Evolutionary conservation across 2,113 vertebrate genomes (phyloP).

Genomic region (Desmodus rotundus): DNA sequence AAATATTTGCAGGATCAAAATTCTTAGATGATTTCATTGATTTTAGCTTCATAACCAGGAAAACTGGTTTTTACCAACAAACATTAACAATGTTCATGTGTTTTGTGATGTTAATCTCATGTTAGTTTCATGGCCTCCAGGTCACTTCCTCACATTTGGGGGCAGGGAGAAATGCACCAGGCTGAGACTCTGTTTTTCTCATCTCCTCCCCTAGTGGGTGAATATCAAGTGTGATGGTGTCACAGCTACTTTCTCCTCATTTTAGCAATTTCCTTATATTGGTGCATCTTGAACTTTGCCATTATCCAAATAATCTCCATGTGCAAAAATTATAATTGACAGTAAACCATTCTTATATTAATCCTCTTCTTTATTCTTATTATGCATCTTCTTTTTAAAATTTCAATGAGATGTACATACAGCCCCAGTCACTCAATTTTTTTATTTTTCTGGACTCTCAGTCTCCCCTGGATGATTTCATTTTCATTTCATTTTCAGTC

Average conservation of each 20-base stretch:
- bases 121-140: not conserved
- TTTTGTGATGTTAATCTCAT: not conserved
- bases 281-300: not conserved
- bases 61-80: not conserved
- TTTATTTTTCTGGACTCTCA: not conserved
- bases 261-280: not conserved
- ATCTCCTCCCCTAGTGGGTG: accelerated
- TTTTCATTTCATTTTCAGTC: not conserved
- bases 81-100: not conserved
- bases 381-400: not conserved
- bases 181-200: not conserved
- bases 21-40: not conserved
- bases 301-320: not conserved
- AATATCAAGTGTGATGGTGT: too few species aligned
- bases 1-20: not conserved
- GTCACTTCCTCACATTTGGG: not conserved
- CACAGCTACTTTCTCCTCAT: not conserved
- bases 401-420: not conserved
- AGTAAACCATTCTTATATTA: not conserved
- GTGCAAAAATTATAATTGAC: not conserved
- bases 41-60: not conserved
- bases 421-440: not conserved
- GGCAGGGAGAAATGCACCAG: not conserved
- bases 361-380: not conserved
- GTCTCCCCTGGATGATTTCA: not conserved